These are phyloP conservation scores for Tor tambroides DNA, from an alignment of 2,113 vertebrate genomes.

Conservation along the genomic window DNA sequence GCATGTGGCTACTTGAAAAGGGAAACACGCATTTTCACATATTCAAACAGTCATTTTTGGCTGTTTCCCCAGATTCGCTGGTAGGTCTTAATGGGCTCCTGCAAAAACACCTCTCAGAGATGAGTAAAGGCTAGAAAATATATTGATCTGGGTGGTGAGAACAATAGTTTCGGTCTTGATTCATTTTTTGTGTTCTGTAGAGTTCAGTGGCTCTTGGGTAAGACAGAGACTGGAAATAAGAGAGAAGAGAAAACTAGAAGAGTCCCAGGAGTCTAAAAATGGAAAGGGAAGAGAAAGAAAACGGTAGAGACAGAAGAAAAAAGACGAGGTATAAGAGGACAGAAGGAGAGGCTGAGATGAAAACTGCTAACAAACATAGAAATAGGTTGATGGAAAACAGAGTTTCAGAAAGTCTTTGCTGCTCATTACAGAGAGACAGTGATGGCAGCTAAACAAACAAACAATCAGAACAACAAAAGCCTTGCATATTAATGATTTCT, in stretches of 20 bases:
- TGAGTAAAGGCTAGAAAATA: conserved; percentile 75
- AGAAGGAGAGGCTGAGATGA: conserved; percentile 13
- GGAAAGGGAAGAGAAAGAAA: conserved; percentile 38
- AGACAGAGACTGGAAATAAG: conserved; percentile 52
- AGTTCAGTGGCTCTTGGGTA: conserved; percentile 19
- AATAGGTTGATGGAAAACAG: conserved; percentile 14
- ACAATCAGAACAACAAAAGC: neutral
- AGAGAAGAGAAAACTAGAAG: conserved; percentile 39
- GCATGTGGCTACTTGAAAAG: neutral
- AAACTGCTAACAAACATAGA: conserved; percentile 1
- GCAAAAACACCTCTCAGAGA: conserved; percentile 68
- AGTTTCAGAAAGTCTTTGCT: conserved; percentile 9
- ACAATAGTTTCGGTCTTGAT: conserved; percentile 69
- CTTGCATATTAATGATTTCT: neutral
- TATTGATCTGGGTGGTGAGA: conserved; percentile 79
- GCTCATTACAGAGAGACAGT: neutral
- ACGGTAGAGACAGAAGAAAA: conserved; percentile 42
- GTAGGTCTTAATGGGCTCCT: conserved; percentile 39
- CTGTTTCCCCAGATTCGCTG: neutral
- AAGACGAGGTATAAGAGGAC: conserved; percentile 12
- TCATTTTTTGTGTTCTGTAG: conserved; percentile 65
- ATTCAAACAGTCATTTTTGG: neutral
- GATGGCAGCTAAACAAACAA: conserved; percentile 21
- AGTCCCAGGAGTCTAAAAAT: conserved; percentile 46
- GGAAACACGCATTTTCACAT: neutral